phyloP scores from a whole-genome alignment of 2,797 vertebrate species.

The Halcyon leucocephala region DNA sequence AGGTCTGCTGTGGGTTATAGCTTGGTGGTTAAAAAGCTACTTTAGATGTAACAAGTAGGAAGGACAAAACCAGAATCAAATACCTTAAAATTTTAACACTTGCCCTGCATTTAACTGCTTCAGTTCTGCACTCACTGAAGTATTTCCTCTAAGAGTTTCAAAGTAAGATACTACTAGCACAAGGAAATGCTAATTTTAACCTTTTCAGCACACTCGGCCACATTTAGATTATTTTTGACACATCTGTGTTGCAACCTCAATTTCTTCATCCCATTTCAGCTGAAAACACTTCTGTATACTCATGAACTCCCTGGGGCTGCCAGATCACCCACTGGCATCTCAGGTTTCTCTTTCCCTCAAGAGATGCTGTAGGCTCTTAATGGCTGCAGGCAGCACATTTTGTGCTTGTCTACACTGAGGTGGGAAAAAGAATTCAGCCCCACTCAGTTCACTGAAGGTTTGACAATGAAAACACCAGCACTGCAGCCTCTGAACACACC shows the following conservation, averaged over 20 bases:
- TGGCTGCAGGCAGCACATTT: background rate
- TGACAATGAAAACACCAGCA: background rate
- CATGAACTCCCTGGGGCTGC: background rate
- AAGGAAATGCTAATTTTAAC: background rate
- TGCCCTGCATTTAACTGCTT: background rate
- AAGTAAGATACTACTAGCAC: background rate
- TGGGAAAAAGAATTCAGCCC: background rate
- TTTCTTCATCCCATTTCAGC: background rate
- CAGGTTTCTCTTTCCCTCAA: background rate
- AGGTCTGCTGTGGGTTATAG: background rate
- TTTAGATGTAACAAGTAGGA: background rate
- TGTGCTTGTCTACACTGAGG: background rate
- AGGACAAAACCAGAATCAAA: background rate
- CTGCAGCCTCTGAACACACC: background rate
- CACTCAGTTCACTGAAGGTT: background rate
- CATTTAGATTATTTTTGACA: background rate
- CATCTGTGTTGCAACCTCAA: background rate
- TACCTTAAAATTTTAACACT: background rate
- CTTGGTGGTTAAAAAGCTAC: background rate
- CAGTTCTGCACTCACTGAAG: background rate
- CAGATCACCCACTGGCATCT: background rate
- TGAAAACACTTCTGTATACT: background rate
- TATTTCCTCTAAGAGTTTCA: background rate
- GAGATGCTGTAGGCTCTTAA: background rate
- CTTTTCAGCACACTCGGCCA: background rate